These are phyloP conservation scores for Parus major DNA, from an alignment of 2,113 vertebrate genomes.

Conservation along the genomic window DNA sequence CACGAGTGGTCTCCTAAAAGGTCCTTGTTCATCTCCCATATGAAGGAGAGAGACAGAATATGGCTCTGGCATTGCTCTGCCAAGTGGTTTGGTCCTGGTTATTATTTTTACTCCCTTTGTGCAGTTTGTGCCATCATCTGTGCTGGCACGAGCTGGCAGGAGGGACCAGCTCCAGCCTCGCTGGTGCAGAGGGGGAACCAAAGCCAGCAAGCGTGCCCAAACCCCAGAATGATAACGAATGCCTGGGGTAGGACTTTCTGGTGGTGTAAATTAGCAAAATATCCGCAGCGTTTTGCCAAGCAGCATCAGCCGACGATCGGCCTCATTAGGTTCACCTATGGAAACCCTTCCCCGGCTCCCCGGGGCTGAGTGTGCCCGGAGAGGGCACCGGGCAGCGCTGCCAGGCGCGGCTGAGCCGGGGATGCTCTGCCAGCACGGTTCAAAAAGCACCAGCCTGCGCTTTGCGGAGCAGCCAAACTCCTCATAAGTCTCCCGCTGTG, in stretches of 20 bases:
- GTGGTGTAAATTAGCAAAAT: not conserved
- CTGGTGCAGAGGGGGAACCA: not conserved
- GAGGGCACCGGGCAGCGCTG: not conserved
- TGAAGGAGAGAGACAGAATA: not conserved
- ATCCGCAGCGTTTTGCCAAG: not conserved
- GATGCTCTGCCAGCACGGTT: not conserved
- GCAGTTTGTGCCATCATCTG: slow-evolving; percentile 22
- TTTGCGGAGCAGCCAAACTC: slow-evolving; percentile 12
- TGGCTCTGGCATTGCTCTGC: not conserved
- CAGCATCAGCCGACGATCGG: not conserved
- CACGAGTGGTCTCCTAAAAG: not conserved
- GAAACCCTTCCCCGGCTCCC: not conserved
- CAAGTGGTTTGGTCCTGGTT: not conserved
- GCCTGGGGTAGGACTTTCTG: not conserved
- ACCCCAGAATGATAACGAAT: not conserved
- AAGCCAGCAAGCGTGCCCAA: not conserved
- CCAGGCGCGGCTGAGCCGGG: not conserved
- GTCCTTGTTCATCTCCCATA: not conserved
- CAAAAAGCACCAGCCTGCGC: not conserved
- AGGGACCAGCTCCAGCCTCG: not conserved
- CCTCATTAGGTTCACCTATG: not conserved
- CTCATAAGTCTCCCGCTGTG: slow-evolving; percentile 7
- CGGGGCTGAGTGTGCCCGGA: not conserved
- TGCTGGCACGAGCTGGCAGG: slow-evolving; percentile 16
- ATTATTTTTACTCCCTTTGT: not conserved